Evolutionary conservation across 2,888 invertebrate species (phyloP), one percentile per base, ranked within the genome.

Genomic region (Leptinotarsa peninsularis): DNA sequence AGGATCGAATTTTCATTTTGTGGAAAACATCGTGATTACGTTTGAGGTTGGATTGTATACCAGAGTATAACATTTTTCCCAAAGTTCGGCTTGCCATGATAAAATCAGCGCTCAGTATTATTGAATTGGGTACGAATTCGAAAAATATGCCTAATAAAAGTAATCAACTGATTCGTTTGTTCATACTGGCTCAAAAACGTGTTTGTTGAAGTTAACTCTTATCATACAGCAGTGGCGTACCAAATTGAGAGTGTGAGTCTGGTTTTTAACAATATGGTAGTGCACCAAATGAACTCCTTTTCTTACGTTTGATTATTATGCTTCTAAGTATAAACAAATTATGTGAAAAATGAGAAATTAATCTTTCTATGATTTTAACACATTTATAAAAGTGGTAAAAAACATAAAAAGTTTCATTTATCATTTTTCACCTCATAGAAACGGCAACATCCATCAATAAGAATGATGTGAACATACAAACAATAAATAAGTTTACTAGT

Each of bases 81-180:
- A 63, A 17, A 43, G 63, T 43, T n/a, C 63, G 17, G 17, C n/a
- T 10, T 14, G 63, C 63, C 63, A 63, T 63, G 14, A n/a, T 63
- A 3, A 13, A 63, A 17, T n/a, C 2, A 63, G n/a, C 14, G 21
- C 1, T 17, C 33, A 15, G 21, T 21, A 5, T 17, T 17, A 52
- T n/a, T 52, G n/a, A n/a, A 15, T 52, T 52, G n/a, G 17, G 43
- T n/a, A 17, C 52, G n/a, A n/a, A n/a, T 52, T 17, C 52, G 15
- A 52, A n/a, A n/a, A 17, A n/a, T 52, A 52, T 52, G 2, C 4
- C n/a, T 14, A 43, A 10, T 18, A 13, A 18, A n/a, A 18, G 58
- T 21, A 23, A 21, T 58, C 18, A 58, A 58, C n/a, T 58, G 18
- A 58, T 58, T 13, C 17, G 52, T 58, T 21, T 58, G 58, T 58